Evolutionary conservation across 2,113 vertebrate species (phyloP), one percentile per base, ranked within the genome.

Genomic region (Rhinoptilus africanus): DNA sequence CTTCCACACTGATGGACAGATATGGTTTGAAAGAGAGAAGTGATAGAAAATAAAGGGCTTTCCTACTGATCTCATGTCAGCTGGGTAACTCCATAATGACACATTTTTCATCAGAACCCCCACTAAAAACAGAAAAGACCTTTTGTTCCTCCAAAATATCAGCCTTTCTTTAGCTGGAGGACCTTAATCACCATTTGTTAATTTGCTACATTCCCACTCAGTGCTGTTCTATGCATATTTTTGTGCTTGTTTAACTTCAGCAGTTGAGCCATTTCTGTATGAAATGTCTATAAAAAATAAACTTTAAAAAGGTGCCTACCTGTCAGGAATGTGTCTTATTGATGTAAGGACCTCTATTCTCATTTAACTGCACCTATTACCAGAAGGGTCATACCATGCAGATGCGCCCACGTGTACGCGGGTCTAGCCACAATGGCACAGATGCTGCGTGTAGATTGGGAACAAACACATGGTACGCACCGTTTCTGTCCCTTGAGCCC

Each of bases 351-450:
- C 19, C 22, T 76, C 57, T 66, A 9, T 10, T 57, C n/a, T 32
- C 26, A 19, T 45, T 43, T 47, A 88, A 43, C 27, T 32, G 57
- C 81, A 32, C 15, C 43, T 37, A 21, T 26, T 24, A 45, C 45
- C 85, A 82, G 78, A 47, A 3, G 20, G 51, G 16, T 78, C 9
- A 6, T 3, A 57, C 39, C 48, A 14, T 3, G 17, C 43, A 88
- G 80, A 51, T 22, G 14, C 2, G 9, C 15, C 34, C 63, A 51
- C 0, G 0, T 1, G 14, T n/a, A 26, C 12, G 13, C 1, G 2
- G 30, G 23, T 23, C 5, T 8, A 23, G 48, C 27, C 67, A 41
- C 43, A 7, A 1, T 0, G 1, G 41, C 62, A 75, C 32, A 34
- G 63, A 26, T 15, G 6, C 21, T 27, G 48, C 1, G 0, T 9